Evolutionary conservation across 2,888 invertebrate genomes (phyloP).

Genomic region (Lobophora halterata): DNA sequence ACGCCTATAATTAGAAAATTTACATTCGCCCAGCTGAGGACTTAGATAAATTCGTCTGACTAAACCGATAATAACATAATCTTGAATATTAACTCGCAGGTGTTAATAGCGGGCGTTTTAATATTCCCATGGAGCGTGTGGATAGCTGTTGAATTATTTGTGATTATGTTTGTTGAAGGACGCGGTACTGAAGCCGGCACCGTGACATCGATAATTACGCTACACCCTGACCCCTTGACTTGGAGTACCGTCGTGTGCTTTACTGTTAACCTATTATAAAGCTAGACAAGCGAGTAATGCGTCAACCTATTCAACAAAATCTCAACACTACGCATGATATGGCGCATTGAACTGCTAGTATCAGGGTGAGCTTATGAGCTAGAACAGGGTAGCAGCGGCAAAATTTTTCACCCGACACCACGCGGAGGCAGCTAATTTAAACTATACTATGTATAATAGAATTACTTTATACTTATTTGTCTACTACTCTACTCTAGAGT

Average conservation of each 20-base stretch:
- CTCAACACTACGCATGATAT: too few species aligned
- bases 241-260: slow-evolving; percentile 35
- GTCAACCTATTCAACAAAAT: too few species aligned
- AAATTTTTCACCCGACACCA: too few species aligned
- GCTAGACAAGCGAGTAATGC: too few species aligned
- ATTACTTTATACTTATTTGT: too few species aligned
- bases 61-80: slow-evolving; percentile 5
- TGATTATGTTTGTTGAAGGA: slow-evolving; percentile 49
- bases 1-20: slow-evolving; percentile 1
- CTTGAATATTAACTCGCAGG: slow-evolving; percentile 7
- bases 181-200: slow-evolving; percentile 39
- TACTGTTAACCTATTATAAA: not conserved
- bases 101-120: slow-evolving; percentile 7
- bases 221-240: slow-evolving; percentile 59
- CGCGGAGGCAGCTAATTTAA: too few species aligned
- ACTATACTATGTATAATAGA: too few species aligned
- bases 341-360: too few species aligned
- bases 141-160: slow-evolving; percentile 26
- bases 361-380: too few species aligned
- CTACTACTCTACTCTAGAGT: too few species aligned
- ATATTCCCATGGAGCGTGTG: slow-evolving; percentile 2
- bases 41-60: slow-evolving; percentile 1
- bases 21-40: not conserved
- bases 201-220: slow-evolving; percentile 72
- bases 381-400: too few species aligned